Evolutionary conservation across 2,888 invertebrate genomes (phyloP), one percentile per base, ranked within the genome.

Genomic region (Hybos culiciformis): DNA sequence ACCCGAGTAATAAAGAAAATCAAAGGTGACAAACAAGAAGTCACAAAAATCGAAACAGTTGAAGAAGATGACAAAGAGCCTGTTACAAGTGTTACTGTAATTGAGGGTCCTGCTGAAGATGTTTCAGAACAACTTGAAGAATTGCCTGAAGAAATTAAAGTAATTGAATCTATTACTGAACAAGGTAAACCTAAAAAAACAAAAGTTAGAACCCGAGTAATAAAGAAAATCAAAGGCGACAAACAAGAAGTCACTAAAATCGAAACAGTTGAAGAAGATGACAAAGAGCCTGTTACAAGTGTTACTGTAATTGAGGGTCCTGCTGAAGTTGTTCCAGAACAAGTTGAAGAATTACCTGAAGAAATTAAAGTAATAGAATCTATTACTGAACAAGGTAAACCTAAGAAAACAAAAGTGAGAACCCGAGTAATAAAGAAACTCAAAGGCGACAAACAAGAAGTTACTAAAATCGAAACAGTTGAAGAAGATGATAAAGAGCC

Each of bases 181-280:
- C 53, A 56, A 29, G 54, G 54, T 18, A 54, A 51, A 41, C 62
- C 66, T 0, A 63, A 58, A 43, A 68, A 64, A 45, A 58, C 52
- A 37, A 55, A 54, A 7, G 53, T 54, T 21, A 61, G 47, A 8
- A 51, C 50, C 17, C 49, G 51, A 4, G 33, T 46, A 0, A 51
- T 52, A 23, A 52, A 50, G 23, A 50, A 48, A 21, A 33, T 45
- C 8, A 52, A 44, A 38, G 50, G 61, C 4, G 54, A 51, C 2
- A 61, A 62, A 37, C 50, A 60, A 45, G 62, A 65, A 51, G 50
- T 63, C 0, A 68, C 66, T 0, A 67, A 61, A 54, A 66, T 67
- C n/a, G 56, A 58, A 3, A 66, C 66, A 0, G 48, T 61, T 11
- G 57, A 66, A 53, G 40, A 60, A 47, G 43, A 64, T 59, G 50